Evolutionary conservation across 2,888 invertebrate genomes (phyloP).

Genomic region (Callinectes sapidus): DNA sequence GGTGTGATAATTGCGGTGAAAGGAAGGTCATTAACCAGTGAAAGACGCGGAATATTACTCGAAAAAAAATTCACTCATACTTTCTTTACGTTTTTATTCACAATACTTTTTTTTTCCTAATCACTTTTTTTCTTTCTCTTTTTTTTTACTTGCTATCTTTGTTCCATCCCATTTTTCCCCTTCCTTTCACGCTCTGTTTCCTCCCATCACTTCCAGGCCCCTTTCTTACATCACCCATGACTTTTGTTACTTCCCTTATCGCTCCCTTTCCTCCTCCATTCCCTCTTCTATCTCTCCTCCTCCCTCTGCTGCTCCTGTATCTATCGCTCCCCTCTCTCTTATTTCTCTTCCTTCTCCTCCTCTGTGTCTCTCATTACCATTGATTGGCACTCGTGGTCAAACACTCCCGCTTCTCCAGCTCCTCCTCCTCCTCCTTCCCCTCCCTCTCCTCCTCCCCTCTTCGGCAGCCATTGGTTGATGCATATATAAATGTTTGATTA

Average conservation of each 20-base stretch:
- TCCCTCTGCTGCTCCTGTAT: neutral
- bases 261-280: neutral
- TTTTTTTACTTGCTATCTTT: neutral
- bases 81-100: neutral
- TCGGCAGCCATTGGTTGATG: slow-evolving; percentile 41
- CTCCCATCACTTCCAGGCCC: neutral
- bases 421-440: slow-evolving; percentile 15
- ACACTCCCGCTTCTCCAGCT: neutral
- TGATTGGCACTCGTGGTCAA: slow-evolving; percentile 16
- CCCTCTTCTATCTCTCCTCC: neutral
- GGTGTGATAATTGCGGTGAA: neutral
- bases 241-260: slow-evolving; percentile 16
- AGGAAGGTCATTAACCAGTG: neutral
- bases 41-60: neutral
- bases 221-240: neutral
- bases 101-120: neutral
- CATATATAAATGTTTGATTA: slow-evolving; percentile 51
- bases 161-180: neutral
- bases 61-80: neutral
- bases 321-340: neutral
- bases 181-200: neutral
- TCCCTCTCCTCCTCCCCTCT: neutral
- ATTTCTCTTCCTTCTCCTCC: neutral
- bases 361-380: slow-evolving; percentile 8
- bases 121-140: neutral